Evolutionary conservation across 2,797 vertebrate genomes (phyloP).

Genomic region (Catharus ustulatus): DNA sequence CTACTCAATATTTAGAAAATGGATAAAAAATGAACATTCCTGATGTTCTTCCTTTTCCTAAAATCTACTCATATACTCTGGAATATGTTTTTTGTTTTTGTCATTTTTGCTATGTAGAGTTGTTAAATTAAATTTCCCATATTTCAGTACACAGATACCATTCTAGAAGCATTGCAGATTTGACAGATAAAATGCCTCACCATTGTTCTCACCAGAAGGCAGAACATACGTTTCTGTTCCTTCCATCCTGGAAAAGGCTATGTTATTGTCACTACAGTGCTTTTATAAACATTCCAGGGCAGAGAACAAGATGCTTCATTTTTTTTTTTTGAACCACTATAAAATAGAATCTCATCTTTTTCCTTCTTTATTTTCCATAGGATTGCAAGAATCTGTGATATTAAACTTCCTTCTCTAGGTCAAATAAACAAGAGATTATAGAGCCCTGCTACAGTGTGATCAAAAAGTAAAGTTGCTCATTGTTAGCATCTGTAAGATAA

Average conservation of each 20-base stretch:
- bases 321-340: neutral
- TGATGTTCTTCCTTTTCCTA: neutral
- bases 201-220: constrained; percentile 29
- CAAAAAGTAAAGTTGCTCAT: neutral
- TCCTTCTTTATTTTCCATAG: neutral
- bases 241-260: constrained; percentile 2
- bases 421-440: neutral
- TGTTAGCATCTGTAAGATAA: neutral
- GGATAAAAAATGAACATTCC: neutral
- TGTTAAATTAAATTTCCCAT: neutral
- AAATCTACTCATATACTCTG: neutral
- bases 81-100: neutral
- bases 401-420: neutral
- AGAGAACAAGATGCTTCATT: constrained; percentile 4
- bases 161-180: neutral
- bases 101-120: neutral
- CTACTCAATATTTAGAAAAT: neutral
- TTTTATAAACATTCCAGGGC: constrained; percentile 34
- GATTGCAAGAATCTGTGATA: neutral
- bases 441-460: neutral
- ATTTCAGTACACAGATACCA: neutral
- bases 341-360: neutral
- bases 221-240: constrained; percentile 2
- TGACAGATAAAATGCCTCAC: constrained; percentile 11
- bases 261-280: constrained; percentile 12